Evolutionary conservation across 23 tunicate genomes (phyloP).

Genomic region (Diplosoma virens): DNA sequence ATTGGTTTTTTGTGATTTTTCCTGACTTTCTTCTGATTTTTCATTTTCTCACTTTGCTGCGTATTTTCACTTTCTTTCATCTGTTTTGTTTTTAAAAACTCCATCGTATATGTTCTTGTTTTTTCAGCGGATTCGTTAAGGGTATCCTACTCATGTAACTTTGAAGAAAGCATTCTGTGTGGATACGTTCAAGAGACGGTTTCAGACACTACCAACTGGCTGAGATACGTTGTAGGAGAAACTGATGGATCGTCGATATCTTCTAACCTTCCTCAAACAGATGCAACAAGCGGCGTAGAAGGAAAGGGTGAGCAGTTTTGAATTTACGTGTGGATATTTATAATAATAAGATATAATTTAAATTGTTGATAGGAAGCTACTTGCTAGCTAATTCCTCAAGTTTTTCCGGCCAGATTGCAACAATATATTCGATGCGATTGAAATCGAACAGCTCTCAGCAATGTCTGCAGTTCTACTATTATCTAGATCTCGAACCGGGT

Average conservation of each 20-base stretch:
- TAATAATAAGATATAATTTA: background rate
- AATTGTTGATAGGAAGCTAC: slow-evolving; percentile 55
- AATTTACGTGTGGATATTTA: background rate
- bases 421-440: slow-evolving; percentile 62
- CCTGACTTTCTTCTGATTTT: too few species aligned
- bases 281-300: slow-evolving; percentile 39
- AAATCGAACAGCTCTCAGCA: slow-evolving; percentile 38
- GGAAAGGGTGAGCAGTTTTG: slow-evolving; percentile 36
- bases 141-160: slow-evolving; percentile 66
- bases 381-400: slow-evolving; percentile 54
- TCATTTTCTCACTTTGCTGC: too few species aligned
- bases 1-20: too few species aligned
- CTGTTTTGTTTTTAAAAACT: too few species aligned
- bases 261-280: slow-evolving; percentile 42
- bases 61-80: too few species aligned
- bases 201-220: slow-evolving; percentile 57
- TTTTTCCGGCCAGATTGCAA: slow-evolving; percentile 15
- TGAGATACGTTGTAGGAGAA: slow-evolving; percentile 46
- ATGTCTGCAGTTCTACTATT: slow-evolving; percentile 77
- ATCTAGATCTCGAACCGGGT: slow-evolving; percentile 47
- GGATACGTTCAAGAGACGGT: slow-evolving; percentile 77
- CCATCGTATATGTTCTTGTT: too few species aligned
- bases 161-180: slow-evolving; percentile 65
- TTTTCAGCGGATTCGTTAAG: slow-evolving; percentile 69
- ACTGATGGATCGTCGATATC: slow-evolving; percentile 18